Conservation (phyloP, 2,888 invertebrate genomes). For the Miltochrista miniata region DNA sequence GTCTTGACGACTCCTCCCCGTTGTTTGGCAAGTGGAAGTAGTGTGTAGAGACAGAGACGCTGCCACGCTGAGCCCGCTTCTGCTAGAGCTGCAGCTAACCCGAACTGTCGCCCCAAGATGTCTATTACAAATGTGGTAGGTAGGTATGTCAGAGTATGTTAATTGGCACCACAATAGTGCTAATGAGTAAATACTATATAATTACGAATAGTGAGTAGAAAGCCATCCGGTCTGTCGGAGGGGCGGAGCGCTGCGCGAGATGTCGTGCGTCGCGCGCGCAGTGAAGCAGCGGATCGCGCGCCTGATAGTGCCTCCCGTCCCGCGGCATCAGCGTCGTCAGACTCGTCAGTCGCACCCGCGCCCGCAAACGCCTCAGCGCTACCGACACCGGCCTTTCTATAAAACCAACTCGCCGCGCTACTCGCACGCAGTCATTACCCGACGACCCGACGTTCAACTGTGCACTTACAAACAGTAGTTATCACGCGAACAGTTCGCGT, state of each 20-base stretch:
- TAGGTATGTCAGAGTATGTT: constrained; percentile 18
- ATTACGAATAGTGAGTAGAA: constrained; percentile 62
- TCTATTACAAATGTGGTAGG: constrained; percentile 10
- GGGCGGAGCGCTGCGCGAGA: constrained; percentile 41
- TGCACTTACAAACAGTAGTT: constrained; percentile 48
- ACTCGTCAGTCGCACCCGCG: constrained; percentile 45
- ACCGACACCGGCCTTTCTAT: constrained; percentile 55
- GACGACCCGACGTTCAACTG: constrained; percentile 66
- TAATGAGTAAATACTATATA: constrained; percentile 51
- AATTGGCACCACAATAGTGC: constrained; percentile 27
- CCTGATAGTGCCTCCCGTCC: constrained; percentile 46
- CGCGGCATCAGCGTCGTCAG: constrained; percentile 36
- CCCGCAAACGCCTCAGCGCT: constrained; percentile 46
- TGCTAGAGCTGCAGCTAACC: too few relatives aligned
- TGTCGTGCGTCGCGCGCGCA: constrained; percentile 52
- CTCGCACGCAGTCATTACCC: constrained; percentile 75
- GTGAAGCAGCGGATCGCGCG: constrained; percentile 58
- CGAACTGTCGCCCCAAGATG: too few relatives aligned
- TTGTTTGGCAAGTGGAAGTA: too few relatives aligned
- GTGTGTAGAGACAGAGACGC: too few relatives aligned
- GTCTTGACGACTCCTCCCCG: too few relatives aligned
- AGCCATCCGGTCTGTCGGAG: constrained; percentile 46
- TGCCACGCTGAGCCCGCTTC: too few relatives aligned
- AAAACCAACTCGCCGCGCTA: constrained; percentile 66
- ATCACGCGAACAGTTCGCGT: constrained; percentile 49